phyloP scores from a whole-genome alignment of 2,888 invertebrate genomes.

The Heliconius hortense region DNA sequence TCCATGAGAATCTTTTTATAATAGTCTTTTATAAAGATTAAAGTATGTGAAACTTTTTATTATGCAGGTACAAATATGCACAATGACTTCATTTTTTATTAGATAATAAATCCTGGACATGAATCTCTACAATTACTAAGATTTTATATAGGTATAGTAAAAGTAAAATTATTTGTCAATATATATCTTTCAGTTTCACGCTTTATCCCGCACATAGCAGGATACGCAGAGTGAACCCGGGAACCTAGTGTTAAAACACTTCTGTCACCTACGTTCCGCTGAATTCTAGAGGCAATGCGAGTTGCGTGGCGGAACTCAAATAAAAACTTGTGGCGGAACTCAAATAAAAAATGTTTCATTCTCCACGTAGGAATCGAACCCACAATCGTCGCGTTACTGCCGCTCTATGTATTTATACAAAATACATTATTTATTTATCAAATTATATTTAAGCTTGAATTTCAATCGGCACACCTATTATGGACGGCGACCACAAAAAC shows the following conservation, averaged over 20 bases:
- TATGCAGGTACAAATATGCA: neutral
- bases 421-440: conserved; percentile 30
- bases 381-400: neutral
- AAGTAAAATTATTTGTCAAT: too few relatives aligned
- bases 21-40: neutral
- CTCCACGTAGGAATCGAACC: too few relatives aligned
- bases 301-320: too few relatives aligned
- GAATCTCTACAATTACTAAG: neutral
- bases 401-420: neutral
- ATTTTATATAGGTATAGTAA: neutral
- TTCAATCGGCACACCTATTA: conserved; percentile 9
- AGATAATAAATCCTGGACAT: neutral
- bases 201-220: too few relatives aligned
- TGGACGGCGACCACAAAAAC: conserved; percentile 30
- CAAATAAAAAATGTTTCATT: too few relatives aligned
- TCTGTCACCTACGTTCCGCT: too few relatives aligned
- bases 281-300: too few relatives aligned
- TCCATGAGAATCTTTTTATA: conserved; percentile 4
- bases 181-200: too few relatives aligned
- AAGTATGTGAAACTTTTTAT: conserved; percentile 10
- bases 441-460: conserved; percentile 38
- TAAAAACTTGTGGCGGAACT: too few relatives aligned
- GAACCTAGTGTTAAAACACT: too few relatives aligned
- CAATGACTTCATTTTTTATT: conserved; percentile 2
- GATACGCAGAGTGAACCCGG: too few relatives aligned